Percentiles rank a stretch among this genome's conserved stretches.
phyloP scores from a whole-genome alignment of 2,113 vertebrate genomes.

The Bubo bubo region DNA sequence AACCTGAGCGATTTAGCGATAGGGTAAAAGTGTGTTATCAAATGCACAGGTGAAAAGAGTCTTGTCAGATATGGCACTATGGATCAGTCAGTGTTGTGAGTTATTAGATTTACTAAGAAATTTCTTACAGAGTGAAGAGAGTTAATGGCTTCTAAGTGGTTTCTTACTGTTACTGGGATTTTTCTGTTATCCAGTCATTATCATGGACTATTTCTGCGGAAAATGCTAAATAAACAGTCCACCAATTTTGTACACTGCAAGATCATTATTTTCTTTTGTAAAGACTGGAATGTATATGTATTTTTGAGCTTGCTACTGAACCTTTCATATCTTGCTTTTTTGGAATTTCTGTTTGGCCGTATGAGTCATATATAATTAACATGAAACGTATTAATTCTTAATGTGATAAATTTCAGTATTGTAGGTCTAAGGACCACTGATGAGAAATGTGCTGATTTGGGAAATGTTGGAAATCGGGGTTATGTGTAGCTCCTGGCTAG shows the following conservation, averaged over 20 bases:
- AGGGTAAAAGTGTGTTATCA: not conserved
- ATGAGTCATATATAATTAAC: not conserved
- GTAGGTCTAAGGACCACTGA: not conserved
- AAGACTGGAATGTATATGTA: not conserved
- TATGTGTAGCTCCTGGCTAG: not conserved
- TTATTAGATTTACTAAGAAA: not conserved
- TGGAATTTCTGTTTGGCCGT: not conserved
- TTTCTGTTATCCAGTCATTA: not conserved
- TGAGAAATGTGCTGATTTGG: not conserved
- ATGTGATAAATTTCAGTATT: not conserved
- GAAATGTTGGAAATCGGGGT: not conserved
- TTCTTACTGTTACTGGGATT: not conserved
- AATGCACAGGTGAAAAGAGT: not conserved
- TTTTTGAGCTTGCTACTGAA: not conserved
- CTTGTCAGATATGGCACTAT: not conserved
- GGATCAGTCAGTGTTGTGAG: not conserved
- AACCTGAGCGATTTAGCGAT: not conserved
- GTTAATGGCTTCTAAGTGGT: not conserved
- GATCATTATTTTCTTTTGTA: not conserved
- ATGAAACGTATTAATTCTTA: not conserved
- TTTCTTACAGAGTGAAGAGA: not conserved
- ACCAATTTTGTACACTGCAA: not conserved
- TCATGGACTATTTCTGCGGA: not conserved
- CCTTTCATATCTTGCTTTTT: not conserved
- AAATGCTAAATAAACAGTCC: not conserved